Base-by-base conservation (phyloP, 2,888 invertebrate species). In the Harpagoxenus sublaevis region DNA sequence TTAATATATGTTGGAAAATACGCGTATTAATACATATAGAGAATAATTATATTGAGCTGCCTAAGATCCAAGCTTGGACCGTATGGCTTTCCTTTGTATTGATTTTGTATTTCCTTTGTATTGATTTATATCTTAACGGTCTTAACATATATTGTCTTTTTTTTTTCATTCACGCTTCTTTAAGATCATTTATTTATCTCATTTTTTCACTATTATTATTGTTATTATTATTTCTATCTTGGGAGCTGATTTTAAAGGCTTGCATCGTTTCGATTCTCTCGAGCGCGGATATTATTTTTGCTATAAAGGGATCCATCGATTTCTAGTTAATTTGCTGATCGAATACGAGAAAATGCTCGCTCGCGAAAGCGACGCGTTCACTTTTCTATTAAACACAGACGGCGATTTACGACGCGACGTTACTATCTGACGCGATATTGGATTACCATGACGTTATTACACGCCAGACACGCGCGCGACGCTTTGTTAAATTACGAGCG, bases 401-500 rank as follows among this genome's bases (percentile, higher is more conserved):
- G 48, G 60, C 79, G 71, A 79, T 79, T 79, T 79, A 79, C 79
- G 78, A 78, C 68, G 57, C 10, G 71, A 2, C 79, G 48, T 79
- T 79, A 79, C 79, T 71, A 60, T 79, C 79, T 79, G 79, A 79
- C 79, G 60, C 60, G 60, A 71, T 79, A 79, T 79, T 79, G 79
- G 79, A 79, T 79, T 71, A 79, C 78, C 79, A 60, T 79, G 79
- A 79, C 79, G 79, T 79, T 79, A 79, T 79, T 79, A 79, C 71
- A 79, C 71, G 79, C 60, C 71, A 79, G 71, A 79, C 79, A 79
- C 60, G 79, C 71, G 79, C 79, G 60, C 60, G 71, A 71, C 71
- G 79, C 60, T 79, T 79, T 79, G 79, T 79, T 79, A 79, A 79
- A 79, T 79, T 79, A 71, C 79, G 79, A 79, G 79, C 79, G 48